phyloP scores from a whole-genome alignment of 2,888 invertebrate species.

The Tenthredo mesomela region DNA sequence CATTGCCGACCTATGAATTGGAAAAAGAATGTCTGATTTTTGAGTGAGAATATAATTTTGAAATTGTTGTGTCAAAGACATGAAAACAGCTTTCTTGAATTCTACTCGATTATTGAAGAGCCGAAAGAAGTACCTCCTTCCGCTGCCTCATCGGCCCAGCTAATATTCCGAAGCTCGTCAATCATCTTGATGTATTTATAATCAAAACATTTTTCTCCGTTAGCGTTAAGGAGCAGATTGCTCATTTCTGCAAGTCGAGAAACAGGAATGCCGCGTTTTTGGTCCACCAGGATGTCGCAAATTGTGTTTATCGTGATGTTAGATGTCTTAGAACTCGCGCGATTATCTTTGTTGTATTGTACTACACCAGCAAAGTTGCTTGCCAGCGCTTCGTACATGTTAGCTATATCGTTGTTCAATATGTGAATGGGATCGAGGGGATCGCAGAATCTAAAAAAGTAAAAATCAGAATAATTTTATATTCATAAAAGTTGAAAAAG shows the following conservation, averaged over 20 bases:
- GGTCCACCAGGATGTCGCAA: slow-evolving; percentile 87
- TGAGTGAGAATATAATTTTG: neutral
- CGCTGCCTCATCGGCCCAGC: slow-evolving; percentile 83
- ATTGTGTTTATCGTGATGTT: slow-evolving; percentile 90
- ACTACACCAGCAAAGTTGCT: slow-evolving; percentile 94
- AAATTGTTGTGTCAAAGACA: slow-evolving; percentile 1
- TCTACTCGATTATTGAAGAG: slow-evolving; percentile 42
- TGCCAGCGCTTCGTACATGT: slow-evolving; percentile 90
- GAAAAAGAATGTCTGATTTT: slow-evolving; percentile 37
- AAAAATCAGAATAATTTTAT: neutral
- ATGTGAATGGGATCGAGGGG: slow-evolving; percentile 84
- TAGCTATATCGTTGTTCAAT: slow-evolving; percentile 85
- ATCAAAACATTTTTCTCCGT: slow-evolving; percentile 89
- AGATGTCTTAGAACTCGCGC: slow-evolving; percentile 81
- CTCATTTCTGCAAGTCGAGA: slow-evolving; percentile 88
- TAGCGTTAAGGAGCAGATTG: slow-evolving; percentile 83
- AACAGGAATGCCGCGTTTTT: slow-evolving; percentile 82
- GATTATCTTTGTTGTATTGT: slow-evolving; percentile 96
- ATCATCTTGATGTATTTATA: slow-evolving; percentile 90
- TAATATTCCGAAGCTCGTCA: slow-evolving; percentile 82
- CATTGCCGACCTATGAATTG: slow-evolving; percentile 86
- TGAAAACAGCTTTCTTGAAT: slow-evolving; percentile 20
- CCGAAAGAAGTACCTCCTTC: slow-evolving; percentile 81
- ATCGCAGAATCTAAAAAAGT: slow-evolving; percentile 84
- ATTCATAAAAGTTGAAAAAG: neutral